Evolutionary conservation across 2,113 vertebrate genomes (phyloP), one percentile per base, ranked within the genome.

Genomic region (Dromiciops gliroides): DNA sequence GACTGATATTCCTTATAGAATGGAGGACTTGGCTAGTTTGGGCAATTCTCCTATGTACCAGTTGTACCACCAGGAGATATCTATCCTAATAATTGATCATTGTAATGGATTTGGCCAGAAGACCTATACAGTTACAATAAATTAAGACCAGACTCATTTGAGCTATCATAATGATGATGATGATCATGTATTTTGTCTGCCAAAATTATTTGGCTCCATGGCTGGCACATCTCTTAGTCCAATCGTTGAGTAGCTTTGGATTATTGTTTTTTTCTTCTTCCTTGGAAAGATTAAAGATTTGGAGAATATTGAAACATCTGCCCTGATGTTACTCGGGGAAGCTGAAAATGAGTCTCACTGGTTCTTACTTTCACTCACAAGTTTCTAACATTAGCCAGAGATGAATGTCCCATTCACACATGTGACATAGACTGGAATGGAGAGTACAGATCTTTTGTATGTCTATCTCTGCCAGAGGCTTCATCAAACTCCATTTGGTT

Each of bases 251-350:
- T 92, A 90, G 88, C 92, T 53, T 51, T 2, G 49, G 49, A 12
- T 16, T 26, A 11, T 91, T 94, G 37, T 48, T 9, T 90, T 89
- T 25, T 26, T 83, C 48, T 26, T 83, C 48, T 16, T 48, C 44
- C 89, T 51, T 19, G n/a, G 50, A 89, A 89, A 60, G 91, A 90
- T 92, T 94, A 51, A 92, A n/a, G 95, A 88, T 89, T 37, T 48
- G 67, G 91, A 50, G 93, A 75, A 75, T 89, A 19, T 90, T 16
- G 8, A 94, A 93, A 90, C 92, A 48, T 96, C 96, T 96, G 96
- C 88, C 95, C 56, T 24, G 26, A 49, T 26, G 11, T 92, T 95
- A 37, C 91, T 92, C 12, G 50, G 95, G 95, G 93, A 89, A 49
- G 93, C 24, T 67, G 67, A 31, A 37, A 89, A 53, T 60, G 48